These are phyloP conservation scores for Strix occidentalis DNA, from an alignment of 2,797 vertebrate species.

Conservation along the genomic window DNA sequence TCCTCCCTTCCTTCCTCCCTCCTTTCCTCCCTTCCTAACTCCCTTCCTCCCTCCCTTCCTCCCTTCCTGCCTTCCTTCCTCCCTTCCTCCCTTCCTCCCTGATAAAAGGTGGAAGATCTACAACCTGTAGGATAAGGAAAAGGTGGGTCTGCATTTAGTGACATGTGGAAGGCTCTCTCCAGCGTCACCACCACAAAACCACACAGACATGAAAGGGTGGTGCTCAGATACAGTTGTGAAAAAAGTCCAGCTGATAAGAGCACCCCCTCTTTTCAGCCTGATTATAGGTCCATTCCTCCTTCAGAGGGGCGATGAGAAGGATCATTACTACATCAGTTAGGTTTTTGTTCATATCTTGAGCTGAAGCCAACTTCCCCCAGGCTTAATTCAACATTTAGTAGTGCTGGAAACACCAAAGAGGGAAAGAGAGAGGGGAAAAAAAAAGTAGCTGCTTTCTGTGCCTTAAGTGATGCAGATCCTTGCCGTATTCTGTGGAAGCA, in stretches of 20 bases:
- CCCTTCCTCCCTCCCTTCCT: too few relatives aligned
- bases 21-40: too few relatives aligned
- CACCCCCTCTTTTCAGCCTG: neutral
- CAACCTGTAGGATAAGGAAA: neutral
- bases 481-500: neutral
- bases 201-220: rapidly evolving
- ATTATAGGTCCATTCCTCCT: neutral
- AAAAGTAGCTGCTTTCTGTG: neutral
- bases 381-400: slow-evolving; percentile 59
- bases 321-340: neutral
- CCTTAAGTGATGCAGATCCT: slow-evolving; percentile 16
- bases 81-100: too few relatives aligned
- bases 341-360: slow-evolving; percentile 25
- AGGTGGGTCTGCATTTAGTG: neutral
- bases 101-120: neutral
- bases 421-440: neutral
- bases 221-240: neutral
- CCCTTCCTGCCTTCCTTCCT: too few relatives aligned
- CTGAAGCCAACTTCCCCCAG: slow-evolving; percentile 36
- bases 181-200: neutral
- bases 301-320: neutral
- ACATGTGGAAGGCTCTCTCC: neutral
- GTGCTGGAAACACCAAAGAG: slow-evolving; percentile 36
- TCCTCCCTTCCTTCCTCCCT: too few relatives aligned
- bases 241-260: neutral